A percentile compares a stretch with the other conserved stretches of the same genome.
These are phyloP conservation scores for Passer domesticus DNA, from an alignment of 2,113 vertebrate species.

Conservation along the genomic window DNA sequence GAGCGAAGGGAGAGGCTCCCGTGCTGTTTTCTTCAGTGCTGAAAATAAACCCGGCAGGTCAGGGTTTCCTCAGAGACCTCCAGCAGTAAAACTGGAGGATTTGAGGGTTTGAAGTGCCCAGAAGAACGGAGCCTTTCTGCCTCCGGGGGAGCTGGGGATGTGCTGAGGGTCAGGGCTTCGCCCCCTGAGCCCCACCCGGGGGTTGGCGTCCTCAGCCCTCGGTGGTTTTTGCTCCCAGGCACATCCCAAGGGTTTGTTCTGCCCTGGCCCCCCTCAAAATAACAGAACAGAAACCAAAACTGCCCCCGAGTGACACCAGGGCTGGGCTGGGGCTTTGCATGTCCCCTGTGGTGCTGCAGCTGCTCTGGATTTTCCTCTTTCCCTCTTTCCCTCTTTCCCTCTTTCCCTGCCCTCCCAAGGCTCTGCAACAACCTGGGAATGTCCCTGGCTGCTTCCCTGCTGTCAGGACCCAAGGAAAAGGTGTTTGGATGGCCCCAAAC, in stretches of 20 bases:
- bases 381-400: neutral
- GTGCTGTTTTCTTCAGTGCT: accelerated
- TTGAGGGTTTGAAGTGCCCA: accelerated
- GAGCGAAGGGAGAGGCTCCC: neutral
- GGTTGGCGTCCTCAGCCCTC: accelerated
- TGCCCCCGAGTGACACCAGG: neutral
- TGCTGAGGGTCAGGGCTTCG: neutral
- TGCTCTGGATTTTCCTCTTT: neutral
- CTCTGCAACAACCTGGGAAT: neutral
- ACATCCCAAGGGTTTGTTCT: neutral
- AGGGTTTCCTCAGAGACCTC: neutral
- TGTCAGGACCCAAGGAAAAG: neutral
- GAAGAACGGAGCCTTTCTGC: neutral
- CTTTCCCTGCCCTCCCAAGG: neutral
- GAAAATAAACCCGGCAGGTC: neutral
- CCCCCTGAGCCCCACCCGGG: accelerated
- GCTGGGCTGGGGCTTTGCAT: neutral
- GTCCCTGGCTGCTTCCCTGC: neutral
- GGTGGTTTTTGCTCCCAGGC: neutral
- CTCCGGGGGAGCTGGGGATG: neutral
- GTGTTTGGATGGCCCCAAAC: neutral
- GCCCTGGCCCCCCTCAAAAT: neutral
- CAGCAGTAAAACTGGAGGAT: accelerated
- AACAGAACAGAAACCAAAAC: neutral
- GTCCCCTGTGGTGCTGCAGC: neutral